Conservation (phyloP, 2,113 vertebrate genomes). For the Corythaixoides concolor region DNA sequence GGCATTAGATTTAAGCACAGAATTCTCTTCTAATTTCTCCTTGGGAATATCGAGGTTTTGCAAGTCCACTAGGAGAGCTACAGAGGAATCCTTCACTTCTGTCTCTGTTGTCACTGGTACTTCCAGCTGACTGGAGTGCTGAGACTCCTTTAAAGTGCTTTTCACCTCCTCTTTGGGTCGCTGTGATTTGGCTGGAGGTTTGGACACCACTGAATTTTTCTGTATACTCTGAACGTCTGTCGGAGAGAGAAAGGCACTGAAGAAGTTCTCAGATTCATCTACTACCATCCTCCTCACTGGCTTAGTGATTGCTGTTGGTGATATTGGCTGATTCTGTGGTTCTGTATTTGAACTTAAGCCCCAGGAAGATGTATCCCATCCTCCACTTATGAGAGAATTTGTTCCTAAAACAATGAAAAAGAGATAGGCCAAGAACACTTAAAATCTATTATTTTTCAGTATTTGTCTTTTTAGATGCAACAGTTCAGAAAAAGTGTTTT, state of each 20-base stretch:
- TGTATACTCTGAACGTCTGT: constrained; percentile 78
- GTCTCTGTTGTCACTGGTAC: constrained; percentile 25
- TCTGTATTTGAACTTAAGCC: constrained; percentile 80
- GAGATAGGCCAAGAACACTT: neutral
- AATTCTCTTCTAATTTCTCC: constrained; percentile 35
- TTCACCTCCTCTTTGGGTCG: constrained; percentile 82
- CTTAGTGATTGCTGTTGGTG: constrained; percentile 94
- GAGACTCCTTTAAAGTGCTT: constrained; percentile 61
- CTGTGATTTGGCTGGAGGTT: constrained; percentile 89
- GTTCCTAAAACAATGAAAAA: constrained; percentile 64
- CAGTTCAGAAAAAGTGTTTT: neutral
- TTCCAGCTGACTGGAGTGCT: constrained; percentile 34
- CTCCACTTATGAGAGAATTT: constrained; percentile 81
- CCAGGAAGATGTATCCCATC: constrained; percentile 94
- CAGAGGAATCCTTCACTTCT: constrained; percentile 30
- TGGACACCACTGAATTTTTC: constrained; percentile 87
- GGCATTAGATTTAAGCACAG: neutral
- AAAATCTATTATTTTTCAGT: neutral
- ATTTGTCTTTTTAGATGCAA: neutral
- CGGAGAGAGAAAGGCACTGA: constrained; percentile 91
- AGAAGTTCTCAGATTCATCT: constrained; percentile 96
- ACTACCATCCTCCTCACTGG: constrained; percentile 92
- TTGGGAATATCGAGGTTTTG: neutral
- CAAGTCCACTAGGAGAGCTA: neutral
- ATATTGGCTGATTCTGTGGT: constrained; percentile 65